Conservation (phyloP, 2,888 invertebrate species). For the Ctenicera cuprea region DNA sequence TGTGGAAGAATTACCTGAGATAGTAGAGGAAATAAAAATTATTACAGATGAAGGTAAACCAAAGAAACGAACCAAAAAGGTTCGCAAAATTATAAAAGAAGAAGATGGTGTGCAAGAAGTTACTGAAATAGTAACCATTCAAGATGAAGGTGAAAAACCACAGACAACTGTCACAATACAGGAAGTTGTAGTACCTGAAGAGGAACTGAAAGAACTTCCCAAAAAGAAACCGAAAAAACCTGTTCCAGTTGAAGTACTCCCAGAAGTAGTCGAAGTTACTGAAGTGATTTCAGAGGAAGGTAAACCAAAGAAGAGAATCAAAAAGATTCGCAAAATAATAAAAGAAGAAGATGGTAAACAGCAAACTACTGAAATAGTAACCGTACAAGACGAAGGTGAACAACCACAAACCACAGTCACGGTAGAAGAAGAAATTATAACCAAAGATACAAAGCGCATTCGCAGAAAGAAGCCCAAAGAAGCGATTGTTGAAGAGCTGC, state of each 20-base stretch:
- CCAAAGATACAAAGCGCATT: slow-evolving; percentile 60
- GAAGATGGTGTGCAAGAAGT: slow-evolving; percentile 63
- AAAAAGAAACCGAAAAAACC: slow-evolving; percentile 32
- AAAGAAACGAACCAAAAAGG: slow-evolving; percentile 52
- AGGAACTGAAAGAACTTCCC: slow-evolving; percentile 43
- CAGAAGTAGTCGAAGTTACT: slow-evolving; percentile 57
- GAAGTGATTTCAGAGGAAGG: slow-evolving; percentile 51
- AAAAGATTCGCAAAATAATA: slow-evolving; percentile 71
- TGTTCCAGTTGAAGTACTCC: slow-evolving; percentile 44
- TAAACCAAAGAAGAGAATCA: slow-evolving; percentile 58
- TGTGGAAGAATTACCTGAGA: slow-evolving; percentile 57
- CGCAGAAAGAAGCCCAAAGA: slow-evolving; percentile 56
- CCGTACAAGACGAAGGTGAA: slow-evolving; percentile 70
- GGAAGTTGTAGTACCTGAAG: slow-evolving; percentile 62
- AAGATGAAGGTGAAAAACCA: slow-evolving; percentile 68
- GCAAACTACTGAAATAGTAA: slow-evolving; percentile 68
- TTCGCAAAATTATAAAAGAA: slow-evolving; percentile 60
- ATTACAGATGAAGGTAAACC: slow-evolving; percentile 63
- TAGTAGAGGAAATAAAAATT: slow-evolving; percentile 48
- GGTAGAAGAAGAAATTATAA: slow-evolving; percentile 58
- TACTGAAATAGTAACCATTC: slow-evolving; percentile 63
- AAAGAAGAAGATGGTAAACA: slow-evolving; percentile 66
- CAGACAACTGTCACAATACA: slow-evolving; percentile 64
- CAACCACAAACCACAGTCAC: slow-evolving; percentile 69
- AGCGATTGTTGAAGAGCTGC: slow-evolving; percentile 40